These are phyloP conservation scores for Oncorhynchus clarkii DNA, from an alignment of 2,113 vertebrate species.

Conservation along the genomic window DNA sequence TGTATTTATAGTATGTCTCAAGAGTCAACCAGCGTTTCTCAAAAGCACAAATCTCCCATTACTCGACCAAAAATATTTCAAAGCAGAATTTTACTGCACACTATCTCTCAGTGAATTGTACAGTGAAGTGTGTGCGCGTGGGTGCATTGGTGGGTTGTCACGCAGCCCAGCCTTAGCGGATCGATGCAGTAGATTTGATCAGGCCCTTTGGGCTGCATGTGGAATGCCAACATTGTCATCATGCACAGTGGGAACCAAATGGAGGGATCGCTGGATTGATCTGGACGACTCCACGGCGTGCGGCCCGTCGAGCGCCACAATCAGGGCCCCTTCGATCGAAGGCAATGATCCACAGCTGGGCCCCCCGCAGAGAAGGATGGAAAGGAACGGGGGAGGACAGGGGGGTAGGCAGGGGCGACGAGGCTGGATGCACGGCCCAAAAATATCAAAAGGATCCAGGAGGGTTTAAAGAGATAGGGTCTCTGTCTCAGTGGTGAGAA, in stretches of 20 bases:
- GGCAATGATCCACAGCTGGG: slow-evolving; percentile 70
- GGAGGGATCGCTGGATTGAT: slow-evolving; percentile 74
- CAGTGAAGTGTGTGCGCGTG: slow-evolving; percentile 2
- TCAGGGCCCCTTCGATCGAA: slow-evolving; percentile 69
- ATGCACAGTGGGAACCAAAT: slow-evolving; percentile 76
- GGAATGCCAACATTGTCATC: slow-evolving; percentile 78
- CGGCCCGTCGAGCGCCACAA: slow-evolving; percentile 59
- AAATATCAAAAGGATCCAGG: slow-evolving; percentile 69
- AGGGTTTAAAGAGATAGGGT: slow-evolving; percentile 44
- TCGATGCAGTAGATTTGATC: slow-evolving; percentile 74
- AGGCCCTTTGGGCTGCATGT: slow-evolving; percentile 66
- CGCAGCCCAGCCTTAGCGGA: slow-evolving; percentile 37
- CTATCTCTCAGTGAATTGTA: not conserved
- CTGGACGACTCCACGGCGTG: slow-evolving; percentile 60
- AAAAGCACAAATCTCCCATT: not conserved
- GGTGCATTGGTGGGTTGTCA: slow-evolving; percentile 32
- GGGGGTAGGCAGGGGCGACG: slow-evolving; percentile 1
- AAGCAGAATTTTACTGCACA: not conserved
- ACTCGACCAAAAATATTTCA: not conserved
- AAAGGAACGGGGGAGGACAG: slow-evolving; percentile 37
- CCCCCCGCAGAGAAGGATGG: slow-evolving; percentile 49
- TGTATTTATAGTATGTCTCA: not conserved
- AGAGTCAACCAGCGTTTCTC: slow-evolving; percentile 19
- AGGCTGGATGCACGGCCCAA: slow-evolving; percentile 15
- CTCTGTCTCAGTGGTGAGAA: not conserved